Percentiles rank a stretch among this genome's conserved stretches.
Evolutionary conservation across 2,797 vertebrate genomes (phyloP).

Genomic region (Anableps anableps): DNA sequence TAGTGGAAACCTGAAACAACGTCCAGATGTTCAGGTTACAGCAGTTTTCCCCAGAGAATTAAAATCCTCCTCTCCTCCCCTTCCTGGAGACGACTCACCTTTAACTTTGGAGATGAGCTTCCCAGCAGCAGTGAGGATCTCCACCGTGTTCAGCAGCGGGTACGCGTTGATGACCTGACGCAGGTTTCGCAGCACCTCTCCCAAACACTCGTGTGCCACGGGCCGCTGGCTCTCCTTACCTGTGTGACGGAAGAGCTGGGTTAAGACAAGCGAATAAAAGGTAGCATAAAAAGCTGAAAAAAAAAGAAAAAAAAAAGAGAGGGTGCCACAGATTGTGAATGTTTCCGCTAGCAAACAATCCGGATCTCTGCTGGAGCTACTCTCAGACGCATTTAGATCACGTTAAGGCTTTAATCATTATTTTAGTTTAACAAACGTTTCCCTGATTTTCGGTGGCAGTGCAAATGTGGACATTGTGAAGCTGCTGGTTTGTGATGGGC

Average conservation of each 20-base stretch:
- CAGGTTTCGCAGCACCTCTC: slow-evolving; percentile 91
- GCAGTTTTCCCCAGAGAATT: neutral
- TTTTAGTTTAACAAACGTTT: neutral
- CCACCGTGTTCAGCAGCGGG: slow-evolving; percentile 94
- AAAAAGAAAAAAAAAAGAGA: neutral
- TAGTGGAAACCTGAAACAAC: slow-evolving; percentile 89
- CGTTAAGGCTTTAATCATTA: neutral
- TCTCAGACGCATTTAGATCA: neutral
- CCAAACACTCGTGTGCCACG: slow-evolving; percentile 90
- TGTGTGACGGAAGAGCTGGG: slow-evolving; percentile 51
- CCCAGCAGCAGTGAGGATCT: slow-evolving; percentile 93
- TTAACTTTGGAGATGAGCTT: slow-evolving; percentile 96
- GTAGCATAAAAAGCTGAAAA: neutral
- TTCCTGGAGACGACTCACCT: slow-evolving; percentile 78
- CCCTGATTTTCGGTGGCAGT: neutral
- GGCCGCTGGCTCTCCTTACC: slow-evolving; percentile 88
- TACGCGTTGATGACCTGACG: slow-evolving; percentile 92
- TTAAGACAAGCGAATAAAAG: neutral
- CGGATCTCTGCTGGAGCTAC: neutral
- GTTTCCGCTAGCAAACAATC: slow-evolving; percentile 1
- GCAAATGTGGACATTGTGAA: neutral
- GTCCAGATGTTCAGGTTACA: slow-evolving; percentile 11
- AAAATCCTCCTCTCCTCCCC: neutral
- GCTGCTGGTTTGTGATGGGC: neutral
- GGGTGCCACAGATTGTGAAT: slow-evolving; percentile 9